A percentile compares a stretch with the other conserved stretches of the same genome.
These are phyloP conservation scores for Pyrocephalus nanus DNA, from an alignment of 2,797 vertebrate species.

Conservation along the genomic window DNA sequence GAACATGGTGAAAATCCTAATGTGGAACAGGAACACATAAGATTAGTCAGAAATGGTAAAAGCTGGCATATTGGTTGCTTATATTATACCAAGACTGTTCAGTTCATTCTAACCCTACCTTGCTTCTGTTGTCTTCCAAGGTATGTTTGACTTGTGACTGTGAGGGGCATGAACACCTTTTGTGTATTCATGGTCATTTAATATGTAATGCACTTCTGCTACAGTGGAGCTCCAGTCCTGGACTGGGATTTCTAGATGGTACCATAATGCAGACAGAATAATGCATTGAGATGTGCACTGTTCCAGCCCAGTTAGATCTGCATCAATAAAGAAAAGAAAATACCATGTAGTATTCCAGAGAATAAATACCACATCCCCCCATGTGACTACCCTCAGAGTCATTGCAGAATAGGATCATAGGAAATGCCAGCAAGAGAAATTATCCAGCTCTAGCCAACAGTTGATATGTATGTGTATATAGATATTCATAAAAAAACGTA, in stretches of 20 bases:
- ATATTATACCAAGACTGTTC: not conserved
- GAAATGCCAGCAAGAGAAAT: not conserved
- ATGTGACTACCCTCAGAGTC: not conserved
- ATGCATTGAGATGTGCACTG: not conserved
- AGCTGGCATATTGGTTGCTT: not conserved
- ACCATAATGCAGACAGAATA: not conserved
- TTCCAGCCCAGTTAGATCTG: not conserved
- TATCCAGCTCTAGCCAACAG: not conserved
- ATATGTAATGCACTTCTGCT: not conserved
- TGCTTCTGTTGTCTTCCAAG: not conserved
- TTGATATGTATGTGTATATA: not conserved
- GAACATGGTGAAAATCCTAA: not conserved
- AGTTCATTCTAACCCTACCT: not conserved
- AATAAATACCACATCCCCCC: not conserved
- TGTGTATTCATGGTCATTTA: not conserved
- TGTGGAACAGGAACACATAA: not conserved
- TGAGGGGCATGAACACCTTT: not conserved
- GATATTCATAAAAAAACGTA: accelerated
- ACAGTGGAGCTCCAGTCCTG: not conserved
- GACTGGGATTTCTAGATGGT: not conserved
- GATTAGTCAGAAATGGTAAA: not conserved
- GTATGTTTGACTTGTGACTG: not conserved
- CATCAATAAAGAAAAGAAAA: not conserved
- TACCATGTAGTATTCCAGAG: not conserved
- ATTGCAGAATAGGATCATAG: not conserved